Evolutionary conservation across 2,888 invertebrate species (phyloP), one percentile per base, ranked within the genome.

Genomic region (Leucoma salicis): DNA sequence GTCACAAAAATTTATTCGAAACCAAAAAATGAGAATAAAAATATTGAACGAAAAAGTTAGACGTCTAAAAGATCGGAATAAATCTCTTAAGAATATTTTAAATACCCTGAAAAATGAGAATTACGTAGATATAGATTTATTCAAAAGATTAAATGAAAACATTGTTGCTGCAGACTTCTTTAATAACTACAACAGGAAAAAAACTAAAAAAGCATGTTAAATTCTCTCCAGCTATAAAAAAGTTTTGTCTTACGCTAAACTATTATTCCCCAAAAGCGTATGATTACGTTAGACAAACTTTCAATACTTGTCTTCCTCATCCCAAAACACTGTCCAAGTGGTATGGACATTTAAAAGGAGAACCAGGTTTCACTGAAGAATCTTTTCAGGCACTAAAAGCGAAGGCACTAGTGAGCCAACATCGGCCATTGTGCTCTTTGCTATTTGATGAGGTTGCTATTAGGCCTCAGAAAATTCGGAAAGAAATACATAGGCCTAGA

Each of bases 401-500:
- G 10, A 7, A 10, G 25, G 25, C 25, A 25, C 7, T 6, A 7
- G 16, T 16, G 16, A 16, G 16, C 6, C 16, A 16, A 6, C 10
- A 7, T 25, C 7, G n/a, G n/a, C 10, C 10, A 6, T 10, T 10
- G n/a, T 25, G 25, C 25, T 7, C 25, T 10, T n/a, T 25, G 7
- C 2, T 10, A 10, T 10, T 25, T 2, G 25, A 25, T 25, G 25
- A 25, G 25, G n/a, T 25, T 7, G 25, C 25, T 25, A 25, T 25
- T 25, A 7, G 25, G 8, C 25, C 6, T 35, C 16, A 25, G 15
- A 45, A 43, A 35, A 21, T 50, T 13, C 50, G 49, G 56, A 46
- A 35, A 40, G 15, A 35, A 40, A 35, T 42, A 47, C 31, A 35
- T 39, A 32, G 53, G 53, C 3, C 14, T 49, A 7, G 54, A 38